Evolutionary conservation across 2,113 vertebrate species (phyloP), one percentile per base, ranked within the genome.

Genomic region (Sinocyclocheilus rhinocerous): DNA sequence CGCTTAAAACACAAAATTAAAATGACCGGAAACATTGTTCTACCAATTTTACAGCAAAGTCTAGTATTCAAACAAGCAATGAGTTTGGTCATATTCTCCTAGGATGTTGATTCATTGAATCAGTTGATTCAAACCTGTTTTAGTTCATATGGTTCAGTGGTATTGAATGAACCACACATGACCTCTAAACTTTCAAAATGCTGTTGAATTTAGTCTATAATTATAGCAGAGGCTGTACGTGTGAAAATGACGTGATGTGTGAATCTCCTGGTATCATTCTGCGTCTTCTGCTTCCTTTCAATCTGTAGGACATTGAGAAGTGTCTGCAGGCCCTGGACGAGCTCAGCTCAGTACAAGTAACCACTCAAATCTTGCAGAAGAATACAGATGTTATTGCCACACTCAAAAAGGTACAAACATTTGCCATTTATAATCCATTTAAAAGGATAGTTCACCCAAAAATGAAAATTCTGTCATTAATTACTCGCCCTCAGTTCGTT

Each of bases 341-440:
- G 90, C 95, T 99, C 6, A 96, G 96, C 26, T 94, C 94, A 0
- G 94, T 99, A 24, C 97, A 97, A 50, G 97, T 99, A 91, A 99
- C 97, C 39, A 98, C 97, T 36, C 97, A 99, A 87, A 97, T 98
- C 88, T 96, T 99, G 18, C 98, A 99, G 91, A 99, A 97, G 92
- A 98, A 99, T 86, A 97, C 97, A 0, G 97, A 99, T 0, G 95
- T 99, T 80, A 98, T 99, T 89, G 97, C 97, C 22, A 99, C 97
- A 0, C 93, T 99, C 76, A 99, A 99, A 73, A 99, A 99, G 97
- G 98, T 98, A 42, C 24, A 26, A n/a, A 2, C 6, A 5, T 69
- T 15, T 55, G 18, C 33, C 67, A 70, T 70, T 70, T 70, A 4
- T 8, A 72, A 22, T 22, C 33, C 0, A 22, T 61, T 22, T 59